Conservation (phyloP, 2,888 invertebrate species). For the Pilophorus perplexus region DNA sequence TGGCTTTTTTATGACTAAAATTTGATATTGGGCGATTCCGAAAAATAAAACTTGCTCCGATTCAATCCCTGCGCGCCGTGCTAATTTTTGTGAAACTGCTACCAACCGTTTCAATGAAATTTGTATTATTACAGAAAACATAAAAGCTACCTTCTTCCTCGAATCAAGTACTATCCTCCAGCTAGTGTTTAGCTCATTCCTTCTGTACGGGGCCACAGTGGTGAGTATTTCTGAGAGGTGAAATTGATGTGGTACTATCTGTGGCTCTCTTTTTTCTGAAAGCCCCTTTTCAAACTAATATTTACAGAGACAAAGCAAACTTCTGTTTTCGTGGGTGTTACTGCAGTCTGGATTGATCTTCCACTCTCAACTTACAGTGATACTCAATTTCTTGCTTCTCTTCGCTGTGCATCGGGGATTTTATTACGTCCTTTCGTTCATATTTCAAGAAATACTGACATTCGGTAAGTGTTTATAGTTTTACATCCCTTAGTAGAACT, state of each 20-base stretch:
- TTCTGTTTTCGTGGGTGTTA: constrained; percentile 33
- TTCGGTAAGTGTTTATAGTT: constrained; percentile 12
- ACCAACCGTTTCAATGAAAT: not conserved
- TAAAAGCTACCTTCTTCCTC: constrained; percentile 33
- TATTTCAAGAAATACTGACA: constrained; percentile 27
- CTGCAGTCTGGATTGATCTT: constrained; percentile 26
- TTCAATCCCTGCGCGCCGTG: too few relatives aligned
- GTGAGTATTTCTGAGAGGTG: not conserved
- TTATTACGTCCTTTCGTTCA: constrained; percentile 18
- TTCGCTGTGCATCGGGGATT: not conserved
- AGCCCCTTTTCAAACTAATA: not conserved
- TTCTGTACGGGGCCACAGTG: constrained; percentile 29
- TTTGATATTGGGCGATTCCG: too few relatives aligned
- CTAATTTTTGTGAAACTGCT: too few relatives aligned
- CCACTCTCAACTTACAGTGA: constrained; percentile 20
- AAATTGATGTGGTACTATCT: not conserved
- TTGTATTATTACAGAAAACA: constrained; percentile 19
- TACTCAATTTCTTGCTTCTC: constrained; percentile 24
- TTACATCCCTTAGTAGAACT: too few relatives aligned
- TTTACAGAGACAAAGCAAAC: constrained; percentile 27
- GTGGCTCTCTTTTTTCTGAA: not conserved
- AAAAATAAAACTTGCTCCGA: too few relatives aligned
- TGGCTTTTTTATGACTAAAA: too few relatives aligned
- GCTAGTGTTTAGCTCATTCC: constrained; percentile 23
- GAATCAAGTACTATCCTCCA: constrained; percentile 21